Evolutionary conservation across 2,888 invertebrate species (phyloP), one percentile per base, ranked within the genome.

Genomic region (Kuschelorhynchus macadamiae): DNA sequence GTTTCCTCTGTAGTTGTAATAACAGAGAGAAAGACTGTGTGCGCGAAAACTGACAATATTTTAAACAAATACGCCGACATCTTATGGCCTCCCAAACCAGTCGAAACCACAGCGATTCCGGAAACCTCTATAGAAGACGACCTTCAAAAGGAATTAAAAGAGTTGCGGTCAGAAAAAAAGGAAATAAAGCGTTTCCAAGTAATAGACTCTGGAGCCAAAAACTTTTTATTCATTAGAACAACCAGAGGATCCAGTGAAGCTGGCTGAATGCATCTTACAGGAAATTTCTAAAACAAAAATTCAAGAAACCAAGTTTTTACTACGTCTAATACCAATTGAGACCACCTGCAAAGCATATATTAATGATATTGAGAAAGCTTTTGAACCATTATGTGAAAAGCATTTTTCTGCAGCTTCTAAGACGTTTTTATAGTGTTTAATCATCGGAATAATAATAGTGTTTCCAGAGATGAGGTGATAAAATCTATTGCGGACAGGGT

Each of bases 1-100:
- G 95, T 3, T 95, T 95, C 85, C 78, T 95, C 70, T 91, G 93
- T 81, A 96, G 96, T 57, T 96, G 95, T 83, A 96, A 96, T 85
- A 91, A 90, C 76, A 88, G 89, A 73, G 93, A 96, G 83, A 92
- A 91, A 80, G 91, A 92, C 78, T 93, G 95, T 81, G 86, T 94
- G n/a, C 88, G 90, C 69, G 97, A 97, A 84, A 90, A 93, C 21
- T 94, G 72, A 93, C 81, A 95, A 93, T 82, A 83, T 97, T 72
- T 84, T 97, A 20, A 94, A 94, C 81, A 92, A 94, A 81, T 96
- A 93, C 81, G 91, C 91, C 0, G 92, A 92, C 72, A 86, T 88
- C 75, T 78, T 91, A 65, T 89, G 89, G 78, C 85, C 82, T 12
- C 74, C 75, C 11, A 8, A 42, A 8, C 12, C 41, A 8, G 32